A percentile compares a stretch with the other conserved stretches of the same genome.
These are phyloP conservation scores for Panzeria rudis DNA, from an alignment of 2,888 invertebrate species.

Conservation along the genomic window DNA sequence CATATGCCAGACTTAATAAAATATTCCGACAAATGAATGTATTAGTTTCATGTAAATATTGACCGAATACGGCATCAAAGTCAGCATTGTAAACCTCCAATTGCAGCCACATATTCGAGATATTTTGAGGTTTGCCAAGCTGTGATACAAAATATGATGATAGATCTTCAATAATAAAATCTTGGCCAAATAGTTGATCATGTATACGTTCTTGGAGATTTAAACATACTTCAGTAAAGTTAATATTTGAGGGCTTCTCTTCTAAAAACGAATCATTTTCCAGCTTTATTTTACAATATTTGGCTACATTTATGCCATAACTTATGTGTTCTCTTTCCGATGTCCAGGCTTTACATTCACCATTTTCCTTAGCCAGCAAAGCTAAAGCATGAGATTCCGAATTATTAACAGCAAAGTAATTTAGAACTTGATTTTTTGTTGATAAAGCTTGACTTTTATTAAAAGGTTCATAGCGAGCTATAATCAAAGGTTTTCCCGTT, in stretches of 20 bases:
- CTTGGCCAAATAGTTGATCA: conserved; percentile 69
- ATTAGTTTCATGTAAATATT: conserved; percentile 75
- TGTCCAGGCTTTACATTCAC: conserved; percentile 59
- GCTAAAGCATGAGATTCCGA: conserved; percentile 70
- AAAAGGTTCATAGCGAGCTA: conserved; percentile 74
- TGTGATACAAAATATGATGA: conserved; percentile 77
- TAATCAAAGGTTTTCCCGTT: conserved; percentile 78
- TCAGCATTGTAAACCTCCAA: conserved; percentile 75
- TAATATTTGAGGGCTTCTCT: conserved; percentile 69
- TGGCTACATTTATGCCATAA: conserved; percentile 79
- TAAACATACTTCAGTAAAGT: conserved; percentile 80
- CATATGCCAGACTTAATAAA: conserved; percentile 78
- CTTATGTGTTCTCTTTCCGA: conserved; percentile 71
- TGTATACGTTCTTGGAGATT: conserved; percentile 77
- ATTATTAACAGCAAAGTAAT: conserved; percentile 77
- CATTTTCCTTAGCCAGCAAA: conserved; percentile 70
- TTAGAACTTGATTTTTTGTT: conserved; percentile 72
- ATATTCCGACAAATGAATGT: conserved; percentile 82
- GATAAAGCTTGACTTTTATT: conserved; percentile 74
- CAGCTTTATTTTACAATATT: conserved; percentile 77
- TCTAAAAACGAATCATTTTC: conserved; percentile 68
- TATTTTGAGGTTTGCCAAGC: conserved; percentile 79
- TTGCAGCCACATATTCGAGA: conserved; percentile 77
- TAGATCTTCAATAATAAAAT: conserved; percentile 72
- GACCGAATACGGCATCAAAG: conserved; percentile 75